These are phyloP conservation scores for Sylvia atricapilla DNA, from an alignment of 2,113 vertebrate species.

Conservation along the genomic window DNA sequence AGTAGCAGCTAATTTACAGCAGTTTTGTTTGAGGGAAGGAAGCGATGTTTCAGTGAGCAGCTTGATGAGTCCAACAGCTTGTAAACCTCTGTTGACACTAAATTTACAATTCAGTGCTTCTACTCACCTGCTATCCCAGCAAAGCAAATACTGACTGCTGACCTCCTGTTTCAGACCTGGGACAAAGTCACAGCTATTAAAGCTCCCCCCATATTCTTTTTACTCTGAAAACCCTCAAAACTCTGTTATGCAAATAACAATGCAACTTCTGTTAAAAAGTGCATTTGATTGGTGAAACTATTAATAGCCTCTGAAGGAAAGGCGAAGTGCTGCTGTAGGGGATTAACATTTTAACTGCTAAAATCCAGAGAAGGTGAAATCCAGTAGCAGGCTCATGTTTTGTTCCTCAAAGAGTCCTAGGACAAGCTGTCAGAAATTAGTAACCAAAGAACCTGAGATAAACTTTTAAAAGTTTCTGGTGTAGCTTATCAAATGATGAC, in stretches of 20 bases:
- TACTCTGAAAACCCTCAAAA: neutral
- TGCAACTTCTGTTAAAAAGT: neutral
- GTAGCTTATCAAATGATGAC: neutral
- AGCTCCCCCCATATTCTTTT: neutral
- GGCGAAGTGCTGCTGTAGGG: neutral
- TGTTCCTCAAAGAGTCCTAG: neutral
- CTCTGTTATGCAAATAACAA: neutral
- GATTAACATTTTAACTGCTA: neutral
- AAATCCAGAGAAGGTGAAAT: neutral
- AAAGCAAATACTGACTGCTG: neutral
- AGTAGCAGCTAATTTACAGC: neutral
- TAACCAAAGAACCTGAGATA: neutral
- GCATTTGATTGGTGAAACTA: neutral
- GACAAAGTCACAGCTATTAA: neutral
- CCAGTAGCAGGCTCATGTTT: rapidly evolving
- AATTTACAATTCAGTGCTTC: neutral
- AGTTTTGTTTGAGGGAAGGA: neutral
- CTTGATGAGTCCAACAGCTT: neutral
- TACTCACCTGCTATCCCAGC: neutral
- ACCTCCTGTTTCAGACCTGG: neutral
- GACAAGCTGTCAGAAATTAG: neutral
- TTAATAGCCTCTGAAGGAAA: neutral
- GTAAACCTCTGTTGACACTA: neutral
- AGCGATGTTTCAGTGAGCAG: neutral
- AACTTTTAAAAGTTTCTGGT: neutral